phyloP scores from a whole-genome alignment of 2,113 vertebrate species.

The Trogon surrucura region DNA sequence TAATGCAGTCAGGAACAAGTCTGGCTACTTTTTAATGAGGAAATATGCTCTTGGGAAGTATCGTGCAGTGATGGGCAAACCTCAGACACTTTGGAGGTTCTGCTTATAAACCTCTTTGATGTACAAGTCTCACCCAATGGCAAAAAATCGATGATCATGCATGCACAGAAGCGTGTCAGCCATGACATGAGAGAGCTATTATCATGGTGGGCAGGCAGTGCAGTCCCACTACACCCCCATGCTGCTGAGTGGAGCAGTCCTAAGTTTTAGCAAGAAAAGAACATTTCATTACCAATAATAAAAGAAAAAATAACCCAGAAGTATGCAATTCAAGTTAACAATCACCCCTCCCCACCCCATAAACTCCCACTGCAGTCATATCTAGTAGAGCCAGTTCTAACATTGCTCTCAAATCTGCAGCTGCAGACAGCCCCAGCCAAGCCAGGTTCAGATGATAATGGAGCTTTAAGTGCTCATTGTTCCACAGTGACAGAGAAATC shows the following conservation, averaged over 20 bases:
- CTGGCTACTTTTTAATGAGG: slow-evolving; percentile 69
- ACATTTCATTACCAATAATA: background rate
- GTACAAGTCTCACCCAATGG: slow-evolving; percentile 22
- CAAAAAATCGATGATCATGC: background rate
- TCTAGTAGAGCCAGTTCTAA: background rate
- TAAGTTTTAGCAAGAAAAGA: background rate
- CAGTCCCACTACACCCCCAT: background rate
- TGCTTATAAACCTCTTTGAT: slow-evolving; percentile 53
- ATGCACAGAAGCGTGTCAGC: background rate
- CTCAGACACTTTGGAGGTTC: slow-evolving; percentile 58
- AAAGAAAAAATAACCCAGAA: background rate
- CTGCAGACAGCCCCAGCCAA: background rate
- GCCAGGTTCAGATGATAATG: slow-evolving; percentile 2
- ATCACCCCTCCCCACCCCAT: background rate
- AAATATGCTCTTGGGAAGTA: slow-evolving; percentile 67
- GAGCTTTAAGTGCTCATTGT: background rate
- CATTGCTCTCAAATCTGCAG: background rate
- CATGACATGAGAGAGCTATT: background rate
- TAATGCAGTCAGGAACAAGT: slow-evolving; percentile 51
- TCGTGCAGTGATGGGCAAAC: slow-evolving; percentile 59
- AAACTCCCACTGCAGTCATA: background rate
- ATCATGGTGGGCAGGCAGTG: background rate
- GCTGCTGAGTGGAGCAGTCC: background rate
- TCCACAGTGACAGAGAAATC: background rate
- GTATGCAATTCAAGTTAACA: background rate